Base-by-base conservation (phyloP, 1,140 invertebrate genomes). In the Subanguina moxae region DNA sequence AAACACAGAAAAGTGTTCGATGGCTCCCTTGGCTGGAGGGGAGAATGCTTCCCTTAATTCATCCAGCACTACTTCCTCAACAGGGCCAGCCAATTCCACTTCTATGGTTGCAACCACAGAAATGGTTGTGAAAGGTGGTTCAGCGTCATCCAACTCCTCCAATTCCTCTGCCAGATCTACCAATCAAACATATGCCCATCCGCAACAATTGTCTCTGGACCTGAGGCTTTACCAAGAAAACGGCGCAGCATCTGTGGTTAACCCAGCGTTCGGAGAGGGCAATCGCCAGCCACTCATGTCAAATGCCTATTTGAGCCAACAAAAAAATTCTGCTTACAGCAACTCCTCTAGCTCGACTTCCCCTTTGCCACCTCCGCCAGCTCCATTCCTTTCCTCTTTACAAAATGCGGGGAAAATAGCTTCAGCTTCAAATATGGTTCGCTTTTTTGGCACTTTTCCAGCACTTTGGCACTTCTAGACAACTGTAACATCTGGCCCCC, bases 321-420 rank as follows among this genome's bases (percentile, higher is more conserved):
- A 23, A 28, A 3, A 56, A 56, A 56, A 23, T 56, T 13, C 21
- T 28, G 5, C 28, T 28, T 61, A 61, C 28, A 32, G 25, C 23
- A 64, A 56, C n/a, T 64, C 62, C 7, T 64, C 62, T 7, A 64
- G 42, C 19, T 61, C 42, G 11, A 61, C 62, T 7, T 64, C 62
- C 38, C 62, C 62, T n/a, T 38, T 64, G 62, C 62, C 62, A 28
- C 62, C 62, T 11, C 62, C 58, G 28, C n/a, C 58, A 30, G 5
- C 42, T 57, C 64, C 62, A 5, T 62, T 43, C 13, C 32, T 28
- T 21, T 28, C 59, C 9, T 57, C 59, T 23, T 56, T 38, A 11
- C 32, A 38, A 11, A 38, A 3, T 3, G 32, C 32, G 3, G 32
- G 32, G 32, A 38, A 38, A 38, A 38, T 38, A 11, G 32, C 32